A percentile compares a stretch with the other conserved stretches of the same genome.
Evolutionary conservation across 1,140 invertebrate species (phyloP).

Genomic region (Sipha flava): DNA sequence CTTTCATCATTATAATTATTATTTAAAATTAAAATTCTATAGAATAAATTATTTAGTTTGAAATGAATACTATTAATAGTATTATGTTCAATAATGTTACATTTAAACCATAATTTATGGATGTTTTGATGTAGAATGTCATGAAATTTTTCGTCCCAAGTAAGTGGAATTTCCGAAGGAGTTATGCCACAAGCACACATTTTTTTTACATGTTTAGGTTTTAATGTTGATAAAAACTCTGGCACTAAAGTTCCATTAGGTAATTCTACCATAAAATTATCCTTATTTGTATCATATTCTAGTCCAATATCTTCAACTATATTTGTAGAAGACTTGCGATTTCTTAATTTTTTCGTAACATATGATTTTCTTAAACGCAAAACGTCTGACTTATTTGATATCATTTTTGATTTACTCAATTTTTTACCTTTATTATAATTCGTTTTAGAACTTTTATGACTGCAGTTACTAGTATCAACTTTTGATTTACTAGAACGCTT

Average conservation of each 20-base stretch:
- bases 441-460: not conserved
- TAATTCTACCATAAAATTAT: constrained; percentile 6
- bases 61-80: not conserved
- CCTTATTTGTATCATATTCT: constrained; percentile 1
- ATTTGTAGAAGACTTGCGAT: not conserved
- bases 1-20: not conserved
- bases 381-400: not conserved
- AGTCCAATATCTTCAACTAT: constrained; percentile 1
- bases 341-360: not conserved
- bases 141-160: not conserved
- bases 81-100: not conserved
- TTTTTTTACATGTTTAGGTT: not conserved
- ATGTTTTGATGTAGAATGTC: constrained; percentile 7
- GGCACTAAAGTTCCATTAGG: not conserved
- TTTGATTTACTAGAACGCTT: not conserved
- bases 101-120: not conserved
- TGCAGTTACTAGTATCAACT: not conserved
- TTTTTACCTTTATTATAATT: not conserved
- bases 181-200: constrained; percentile 7
- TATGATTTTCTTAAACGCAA: not conserved
- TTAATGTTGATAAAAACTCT: constrained; percentile 2
- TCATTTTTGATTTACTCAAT: not conserved
- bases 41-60: not conserved
- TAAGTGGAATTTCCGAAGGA: not conserved
- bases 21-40: not conserved